Base-by-base conservation (phyloP, 2,797 vertebrate genomes). In the Falco naumanni region DNA sequence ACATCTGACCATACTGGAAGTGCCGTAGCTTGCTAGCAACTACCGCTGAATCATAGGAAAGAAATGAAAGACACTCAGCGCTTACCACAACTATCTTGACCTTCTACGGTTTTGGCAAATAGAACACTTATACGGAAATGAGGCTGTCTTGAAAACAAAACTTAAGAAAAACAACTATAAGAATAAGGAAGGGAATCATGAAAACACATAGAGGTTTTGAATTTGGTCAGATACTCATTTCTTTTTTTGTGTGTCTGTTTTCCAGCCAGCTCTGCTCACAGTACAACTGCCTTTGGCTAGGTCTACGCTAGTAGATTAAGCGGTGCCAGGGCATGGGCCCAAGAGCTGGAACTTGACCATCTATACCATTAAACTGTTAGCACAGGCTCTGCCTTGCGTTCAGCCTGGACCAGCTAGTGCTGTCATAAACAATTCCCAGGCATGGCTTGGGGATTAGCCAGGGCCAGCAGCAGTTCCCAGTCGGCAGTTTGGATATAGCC, bases 311-410 rank as follows among this genome's bases (percentile, higher is more conserved):
- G 81, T n/a, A 85, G 53, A 91, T 78, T 29, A 80, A 83, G 82
- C 15, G 0, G 64, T 95, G 95, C 96, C 96, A 95, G 84, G 95
- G 94, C 94, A 96, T 7, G 0, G 57, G 69, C 91, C 96, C 96
- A 97, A 54, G 94, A 89, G 92, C 94, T 97, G 96, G 96, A 96
- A 91, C 47, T 75, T 95, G 94, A 93, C 94, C 94, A 95, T 96
- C 96, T 97, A 96, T 97, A 96, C 96, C 96, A 95, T 96, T 94
- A 96, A 96, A 96, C 56, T 93, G 94, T 94, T 94, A 96, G 84
- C 87, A 86, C 89, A 89, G 91, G 89, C 94, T 91, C 82, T 93
- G 92, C 91, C 72, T 91, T 53, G 69, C 0, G 0, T 47, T 92
- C 45, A 4, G 65, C 39, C 61, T 14, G 33, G 63, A 53, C 91